A percentile compares a stretch with the other conserved stretches of the same genome.
These are phyloP conservation scores for Lepidostoma basale DNA, from an alignment of 1,140 invertebrate species.

Conservation along the genomic window DNA sequence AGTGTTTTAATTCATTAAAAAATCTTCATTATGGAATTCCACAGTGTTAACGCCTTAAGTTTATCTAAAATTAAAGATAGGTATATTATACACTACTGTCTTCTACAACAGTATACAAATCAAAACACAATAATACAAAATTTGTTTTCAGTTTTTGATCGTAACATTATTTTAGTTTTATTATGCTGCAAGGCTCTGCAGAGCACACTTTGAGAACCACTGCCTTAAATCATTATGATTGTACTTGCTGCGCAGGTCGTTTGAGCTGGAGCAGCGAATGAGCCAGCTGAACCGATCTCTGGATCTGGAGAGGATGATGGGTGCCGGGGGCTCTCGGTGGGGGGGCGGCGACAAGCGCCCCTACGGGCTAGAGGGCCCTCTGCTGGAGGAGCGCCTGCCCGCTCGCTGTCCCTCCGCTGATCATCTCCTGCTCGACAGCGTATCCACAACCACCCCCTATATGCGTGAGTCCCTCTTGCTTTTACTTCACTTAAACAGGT, in stretches of 20 bases:
- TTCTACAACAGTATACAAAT: too few relatives aligned
- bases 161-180: too few relatives aligned
- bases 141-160: too few relatives aligned
- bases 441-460: slow-evolving; percentile 29
- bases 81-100: too few relatives aligned
- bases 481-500: not conserved
- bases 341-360: slow-evolving; percentile 46
- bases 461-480: slow-evolving; percentile 33
- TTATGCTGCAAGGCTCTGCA: too few relatives aligned
- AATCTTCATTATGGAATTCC: too few relatives aligned
- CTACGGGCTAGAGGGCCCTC: slow-evolving; percentile 54
- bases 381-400: slow-evolving; percentile 46
- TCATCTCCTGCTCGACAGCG: slow-evolving; percentile 49
- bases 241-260: slow-evolving; percentile 28
- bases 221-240: too few relatives aligned
- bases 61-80: too few relatives aligned
- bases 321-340: not conserved
- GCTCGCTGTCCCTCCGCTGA: slow-evolving; percentile 55
- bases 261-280: slow-evolving; percentile 44
- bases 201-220: too few relatives aligned
- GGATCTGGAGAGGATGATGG: slow-evolving; percentile 34
- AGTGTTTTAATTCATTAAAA: too few relatives aligned
- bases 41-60: too few relatives aligned
- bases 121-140: too few relatives aligned
- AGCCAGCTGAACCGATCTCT: slow-evolving; percentile 41